These are phyloP conservation scores for Liposcelis brunnea DNA, from an alignment of 2,888 invertebrate species.

Conservation along the genomic window DNA sequence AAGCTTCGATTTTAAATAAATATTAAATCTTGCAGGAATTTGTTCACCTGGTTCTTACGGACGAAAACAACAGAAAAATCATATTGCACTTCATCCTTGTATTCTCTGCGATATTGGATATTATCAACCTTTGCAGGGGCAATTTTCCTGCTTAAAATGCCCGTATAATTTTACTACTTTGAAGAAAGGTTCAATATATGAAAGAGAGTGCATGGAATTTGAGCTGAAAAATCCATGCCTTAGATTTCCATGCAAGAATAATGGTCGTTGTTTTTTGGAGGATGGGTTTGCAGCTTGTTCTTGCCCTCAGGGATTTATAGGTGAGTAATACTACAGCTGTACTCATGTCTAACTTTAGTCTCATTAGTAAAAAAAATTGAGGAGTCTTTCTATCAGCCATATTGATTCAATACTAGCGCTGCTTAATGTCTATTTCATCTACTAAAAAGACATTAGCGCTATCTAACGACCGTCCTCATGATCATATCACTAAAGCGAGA, in stretches of 20 bases:
- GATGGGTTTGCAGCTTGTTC: slow-evolving; percentile 28
- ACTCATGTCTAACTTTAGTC: no score
- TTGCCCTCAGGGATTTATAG: slow-evolving; percentile 32
- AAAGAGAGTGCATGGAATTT: slow-evolving; percentile 28
- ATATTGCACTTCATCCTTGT: slow-evolving; percentile 35
- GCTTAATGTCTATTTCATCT: no score
- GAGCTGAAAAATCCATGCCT: slow-evolving; percentile 21
- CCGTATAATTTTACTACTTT: slow-evolving; percentile 33
- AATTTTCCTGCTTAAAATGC: slow-evolving; percentile 36
- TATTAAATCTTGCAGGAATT: slow-evolving; percentile 30
- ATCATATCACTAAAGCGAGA: no score
- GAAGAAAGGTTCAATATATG: slow-evolving; percentile 24
- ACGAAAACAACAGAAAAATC: no score
- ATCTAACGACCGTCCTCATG: no score
- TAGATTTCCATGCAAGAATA: slow-evolving; percentile 29
- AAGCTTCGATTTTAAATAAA: no score
- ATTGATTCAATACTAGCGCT: no score
- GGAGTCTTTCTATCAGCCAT: no score
- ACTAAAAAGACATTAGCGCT: no score
- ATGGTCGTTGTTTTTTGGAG: slow-evolving; percentile 24
- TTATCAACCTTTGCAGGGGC: slow-evolving; percentile 41
- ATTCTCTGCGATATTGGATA: slow-evolving; percentile 37
- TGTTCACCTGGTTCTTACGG: slow-evolving; percentile 35
- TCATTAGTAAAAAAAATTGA: no score
- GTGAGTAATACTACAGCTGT: no score